Evolutionary conservation across 1,140 invertebrate genomes (phyloP), one percentile per base, ranked within the genome.

Genomic region (Drosophila ananassae): DNA sequence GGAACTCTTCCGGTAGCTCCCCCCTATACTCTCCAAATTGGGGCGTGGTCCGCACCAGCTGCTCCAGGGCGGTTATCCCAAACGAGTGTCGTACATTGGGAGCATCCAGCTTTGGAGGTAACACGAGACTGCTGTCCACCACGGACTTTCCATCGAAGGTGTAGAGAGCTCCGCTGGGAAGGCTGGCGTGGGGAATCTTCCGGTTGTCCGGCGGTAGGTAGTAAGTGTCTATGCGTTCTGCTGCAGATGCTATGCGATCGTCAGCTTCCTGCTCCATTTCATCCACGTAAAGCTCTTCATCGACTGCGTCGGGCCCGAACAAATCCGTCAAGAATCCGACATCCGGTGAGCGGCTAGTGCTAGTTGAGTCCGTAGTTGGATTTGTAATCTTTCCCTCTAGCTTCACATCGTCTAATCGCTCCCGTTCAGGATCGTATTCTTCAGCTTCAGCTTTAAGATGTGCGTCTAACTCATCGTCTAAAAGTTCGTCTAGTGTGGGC

Each of bases 71-170:
- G 0, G 94, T 93, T 6, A 94, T 79, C 28, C 93, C 93, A 8
- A 93, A 93, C 5, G 41, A 92, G 34, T 93, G 76, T 59, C 92
- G 93, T 9, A 66, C 48, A 1, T 89, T 84, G 0, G 57, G 51
- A 2, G 94, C 92, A 55, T 94, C 93, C 22, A 92, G 75, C 58
- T 92, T 93, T 10, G 93, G 92, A 7, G 94, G 93, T 53, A 93
- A 93, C 0, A 95, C 94, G 8, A 96, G 81, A 9, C 93, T 94
- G 8, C 93, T 92, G 47, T 95, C 95, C 3, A 95, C 94, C 5
- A 96, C 93, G 17, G 93, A 94, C 84, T 95, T 95, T 0, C 95
- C 95, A 75, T 96, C 95, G 71, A 95, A 96, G 6, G 95, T 94
- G 8, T 95, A 94, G 21, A 95, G 93, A 0, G 94, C 94, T 37